A percentile compares a stretch with the other conserved stretches of the same genome.
Evolutionary conservation across 2,888 invertebrate genomes (phyloP).

Genomic region (Petrophora chlorosata): DNA sequence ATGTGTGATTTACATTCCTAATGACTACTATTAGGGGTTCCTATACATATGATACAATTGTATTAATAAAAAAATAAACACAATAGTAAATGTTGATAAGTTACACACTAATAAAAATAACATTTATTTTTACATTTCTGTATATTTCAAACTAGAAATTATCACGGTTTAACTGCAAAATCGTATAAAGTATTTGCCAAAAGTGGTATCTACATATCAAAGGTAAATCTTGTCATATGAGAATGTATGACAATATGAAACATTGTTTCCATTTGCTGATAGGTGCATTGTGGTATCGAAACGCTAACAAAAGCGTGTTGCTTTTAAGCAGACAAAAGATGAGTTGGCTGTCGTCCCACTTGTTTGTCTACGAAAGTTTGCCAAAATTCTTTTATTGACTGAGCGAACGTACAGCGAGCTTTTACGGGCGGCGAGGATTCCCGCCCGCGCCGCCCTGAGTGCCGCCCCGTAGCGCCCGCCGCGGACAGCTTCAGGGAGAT

Average conservation of each 20-base stretch:
- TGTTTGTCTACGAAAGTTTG: slow-evolving; percentile 81
- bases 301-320: slow-evolving; percentile 73
- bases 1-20: no score
- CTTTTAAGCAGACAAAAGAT: slow-evolving; percentile 80
- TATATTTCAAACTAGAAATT: neutral
- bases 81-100: no score
- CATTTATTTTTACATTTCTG: no score
- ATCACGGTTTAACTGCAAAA: no score
- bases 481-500: neutral
- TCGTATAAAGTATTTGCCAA: no score
- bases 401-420: slow-evolving; percentile 68
- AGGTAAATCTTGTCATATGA: neutral
- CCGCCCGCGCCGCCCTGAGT: slow-evolving; percentile 37
- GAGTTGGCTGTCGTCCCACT: slow-evolving; percentile 81
- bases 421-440: slow-evolving; percentile 59
- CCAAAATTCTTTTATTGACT: slow-evolving; percentile 82
- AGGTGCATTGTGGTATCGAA: slow-evolving; percentile 62
- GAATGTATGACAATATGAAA: slow-evolving; percentile 28
- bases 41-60: no score
- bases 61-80: no score
- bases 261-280: slow-evolving; percentile 52
- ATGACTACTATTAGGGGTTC: no score
- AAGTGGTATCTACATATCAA: no score
- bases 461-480: neutral
- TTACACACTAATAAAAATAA: no score